These are phyloP conservation scores for Brevimyrus niger DNA, from an alignment of 2,113 vertebrate genomes.

Conservation along the genomic window DNA sequence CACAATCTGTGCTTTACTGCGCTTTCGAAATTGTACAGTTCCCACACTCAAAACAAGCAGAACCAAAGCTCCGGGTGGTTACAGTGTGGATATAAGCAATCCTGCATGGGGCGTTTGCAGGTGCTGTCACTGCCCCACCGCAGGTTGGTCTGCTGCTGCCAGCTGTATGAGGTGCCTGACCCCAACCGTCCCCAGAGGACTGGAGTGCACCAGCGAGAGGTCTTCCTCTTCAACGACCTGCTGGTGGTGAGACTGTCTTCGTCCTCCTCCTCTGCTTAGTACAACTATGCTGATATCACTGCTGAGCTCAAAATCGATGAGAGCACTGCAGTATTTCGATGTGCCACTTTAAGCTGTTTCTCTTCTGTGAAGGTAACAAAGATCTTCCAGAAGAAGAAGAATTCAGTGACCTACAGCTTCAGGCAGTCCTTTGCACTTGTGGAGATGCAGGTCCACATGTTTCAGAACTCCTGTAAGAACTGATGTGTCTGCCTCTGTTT, in stretches of 20 bases:
- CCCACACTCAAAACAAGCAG: background rate
- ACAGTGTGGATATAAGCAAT: background rate
- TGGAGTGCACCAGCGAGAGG: constrained; percentile 87
- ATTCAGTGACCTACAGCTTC: constrained; percentile 92
- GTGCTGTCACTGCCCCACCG: constrained; percentile 85
- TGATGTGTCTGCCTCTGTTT: background rate
- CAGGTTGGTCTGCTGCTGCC: constrained; percentile 89
- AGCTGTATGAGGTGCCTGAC: constrained; percentile 90
- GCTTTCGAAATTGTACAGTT: background rate
- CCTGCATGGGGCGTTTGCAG: constrained; percentile 45
- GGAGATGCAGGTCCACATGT: constrained; percentile 96
- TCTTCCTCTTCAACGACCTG: constrained; percentile 96
- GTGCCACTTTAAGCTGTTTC: background rate
- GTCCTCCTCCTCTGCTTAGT: background rate
- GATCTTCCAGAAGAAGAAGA: constrained; percentile 99
- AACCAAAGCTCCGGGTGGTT: background rate
- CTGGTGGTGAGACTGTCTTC: constrained; percentile 69
- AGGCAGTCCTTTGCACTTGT: constrained; percentile 91
- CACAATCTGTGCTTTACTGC: background rate
- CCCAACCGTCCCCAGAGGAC: constrained; percentile 82
- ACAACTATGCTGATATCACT: background rate
- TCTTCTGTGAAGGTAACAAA: constrained; percentile 75
- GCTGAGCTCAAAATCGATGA: background rate
- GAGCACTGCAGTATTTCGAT: background rate
- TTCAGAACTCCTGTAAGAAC: constrained; percentile 90